Evolutionary conservation across 2,797 vertebrate species (phyloP).

Genomic region (Melanotaenia pygmaea): DNA sequence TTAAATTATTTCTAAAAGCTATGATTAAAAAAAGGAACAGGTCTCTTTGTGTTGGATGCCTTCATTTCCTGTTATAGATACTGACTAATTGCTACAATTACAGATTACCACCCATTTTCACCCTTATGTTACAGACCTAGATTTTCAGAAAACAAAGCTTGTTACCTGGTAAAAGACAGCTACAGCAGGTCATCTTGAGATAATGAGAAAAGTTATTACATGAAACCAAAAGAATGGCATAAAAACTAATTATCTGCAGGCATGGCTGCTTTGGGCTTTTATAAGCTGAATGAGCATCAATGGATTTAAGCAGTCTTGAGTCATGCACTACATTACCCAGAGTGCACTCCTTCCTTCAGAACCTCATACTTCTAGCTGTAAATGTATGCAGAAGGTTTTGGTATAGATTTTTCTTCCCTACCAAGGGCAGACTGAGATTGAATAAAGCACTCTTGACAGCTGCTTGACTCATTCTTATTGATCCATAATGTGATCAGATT

Average conservation of each 20-base stretch:
- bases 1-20: too few species aligned
- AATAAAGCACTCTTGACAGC: conserved; percentile 39
- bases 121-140: neutral
- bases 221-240: too few species aligned
- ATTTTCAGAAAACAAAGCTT: too few species aligned
- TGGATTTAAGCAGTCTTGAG: neutral
- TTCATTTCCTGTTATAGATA: too few species aligned
- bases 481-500: conserved; percentile 64
- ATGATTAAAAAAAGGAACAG: neutral
- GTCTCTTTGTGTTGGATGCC: too few species aligned
- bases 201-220: too few species aligned
- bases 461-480: conserved; percentile 56
- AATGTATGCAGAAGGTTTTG: neutral
- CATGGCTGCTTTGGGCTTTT: too few species aligned
- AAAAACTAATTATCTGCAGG: neutral
- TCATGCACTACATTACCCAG: conserved; percentile 41
- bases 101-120: neutral
- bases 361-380: neutral
- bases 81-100: too few species aligned
- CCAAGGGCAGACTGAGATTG: conserved; percentile 11
- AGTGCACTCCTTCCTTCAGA: conserved; percentile 8
- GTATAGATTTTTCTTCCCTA: neutral
- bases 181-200: too few species aligned
- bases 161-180: too few species aligned
- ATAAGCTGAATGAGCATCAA: neutral